Evolutionary conservation across 2,888 invertebrate species (phyloP).

Genomic region (Tetragnatha montana): DNA sequence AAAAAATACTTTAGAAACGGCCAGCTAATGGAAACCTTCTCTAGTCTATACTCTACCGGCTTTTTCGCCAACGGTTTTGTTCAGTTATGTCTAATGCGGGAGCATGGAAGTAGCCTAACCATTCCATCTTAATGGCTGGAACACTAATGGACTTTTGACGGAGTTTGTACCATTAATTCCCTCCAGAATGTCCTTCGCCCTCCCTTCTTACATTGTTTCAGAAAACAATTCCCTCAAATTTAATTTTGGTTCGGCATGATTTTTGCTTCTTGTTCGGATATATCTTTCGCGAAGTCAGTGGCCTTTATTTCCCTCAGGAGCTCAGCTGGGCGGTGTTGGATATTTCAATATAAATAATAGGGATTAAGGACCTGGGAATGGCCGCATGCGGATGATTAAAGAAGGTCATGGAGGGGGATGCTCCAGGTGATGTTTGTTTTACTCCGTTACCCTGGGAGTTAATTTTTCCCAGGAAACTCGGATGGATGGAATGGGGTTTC

Average conservation of each 20-base stretch:
- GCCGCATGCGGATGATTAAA: constrained; percentile 39
- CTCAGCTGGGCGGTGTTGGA: constrained; percentile 1
- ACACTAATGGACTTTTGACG: constrained; percentile 65
- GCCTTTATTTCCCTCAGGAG: constrained; percentile 45
- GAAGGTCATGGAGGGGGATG: background rate
- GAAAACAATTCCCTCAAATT: constrained; percentile 64
- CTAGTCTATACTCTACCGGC: background rate
- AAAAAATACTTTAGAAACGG: background rate
- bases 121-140: constrained; percentile 57
- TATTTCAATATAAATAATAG: constrained; percentile 62
- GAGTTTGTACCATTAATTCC: constrained; percentile 64
- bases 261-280: constrained; percentile 27
- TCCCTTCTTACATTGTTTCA: constrained; percentile 59
- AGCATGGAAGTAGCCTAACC: constrained; percentile 37
- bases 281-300: constrained; percentile 5
- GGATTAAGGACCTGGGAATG: constrained; percentile 26
- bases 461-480: background rate
- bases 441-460: constrained; percentile 4
- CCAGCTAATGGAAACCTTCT: background rate
- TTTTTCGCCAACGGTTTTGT: constrained; percentile 18
- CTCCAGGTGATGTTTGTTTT: constrained; percentile 33
- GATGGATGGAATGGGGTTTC: background rate
- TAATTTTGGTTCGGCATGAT: constrained; percentile 44
- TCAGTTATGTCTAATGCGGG: constrained; percentile 48
- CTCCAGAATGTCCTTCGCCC: constrained; percentile 4